Evolutionary conservation across 2,113 vertebrate species (phyloP), one percentile per base, ranked within the genome.

Genomic region (Misgurnus anguillicaudatus): DNA sequence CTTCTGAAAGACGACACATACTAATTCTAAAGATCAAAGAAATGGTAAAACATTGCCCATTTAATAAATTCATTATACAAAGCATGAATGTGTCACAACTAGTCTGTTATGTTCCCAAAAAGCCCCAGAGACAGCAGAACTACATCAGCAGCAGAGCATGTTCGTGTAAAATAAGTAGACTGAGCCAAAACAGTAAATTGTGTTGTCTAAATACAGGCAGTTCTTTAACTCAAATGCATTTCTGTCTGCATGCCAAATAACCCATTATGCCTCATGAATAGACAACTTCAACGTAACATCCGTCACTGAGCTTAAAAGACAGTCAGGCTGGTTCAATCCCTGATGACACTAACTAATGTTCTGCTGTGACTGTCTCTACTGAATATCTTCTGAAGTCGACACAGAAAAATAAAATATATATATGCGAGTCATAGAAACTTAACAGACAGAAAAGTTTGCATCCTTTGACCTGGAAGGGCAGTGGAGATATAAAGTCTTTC

Each of bases 401-500:
- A 42, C 3, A 39, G 70, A 5, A 38, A 47, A 11, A n/a, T n/a
- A n/a, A n/a, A n/a, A n/a, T n/a, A 61, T 47, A 3, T 14, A 57
- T 19, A 38, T 71, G 3, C n/a, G 16, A 51, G 21, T 31, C 3
- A 71, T 55, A 5, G 38, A 42, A 58, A 69, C 24, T 38, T 14
- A 70, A 55, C 14, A 11, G 41, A 55, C 17, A 57, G 4, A 55
- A 68, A 11, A 62, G 4, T 11, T 70, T 2, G 60, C 6, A 38
- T 1, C 8, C 53, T 2, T 87, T 91, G 85, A 98, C 98, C 93
- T 98, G 97, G 80, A 99, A 99, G 57, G 98, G 98, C 47, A 99
- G 90, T 14, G 98, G 95, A 79, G 96, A 94, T 53, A 96, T 95
- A 85, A 98, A 98, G 89, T 99, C 98, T 83, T 98, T 98, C 24